Base-by-base conservation (phyloP, 2,888 invertebrate genomes). In the Pogonocherus hispidulus region DNA sequence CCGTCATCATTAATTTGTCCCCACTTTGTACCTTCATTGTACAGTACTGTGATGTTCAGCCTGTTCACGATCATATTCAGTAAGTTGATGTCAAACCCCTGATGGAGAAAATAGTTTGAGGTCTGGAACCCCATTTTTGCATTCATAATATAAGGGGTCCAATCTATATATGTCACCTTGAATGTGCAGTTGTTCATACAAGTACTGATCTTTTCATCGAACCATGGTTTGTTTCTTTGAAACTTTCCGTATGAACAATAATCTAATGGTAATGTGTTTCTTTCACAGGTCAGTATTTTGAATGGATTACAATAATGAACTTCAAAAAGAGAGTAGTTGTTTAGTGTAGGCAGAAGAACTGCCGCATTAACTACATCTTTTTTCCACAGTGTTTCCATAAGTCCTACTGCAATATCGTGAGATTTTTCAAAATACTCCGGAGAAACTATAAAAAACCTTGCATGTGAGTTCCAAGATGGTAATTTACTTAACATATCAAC, bases 1-100 rank as follows among this genome's bases (percentile, higher is more conserved):
- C 49, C 49, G 9, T 49, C 20, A 2, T 20, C 49, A 20, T 8
- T 6, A 3, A 49, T 4, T 49, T 49, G 9, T 11, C 49, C 49
- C 49, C 49, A 49, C 3, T 19, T 6, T 1, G n/a, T 41, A 2
- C 22, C 49, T 9, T 18, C 20, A 3, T 60, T 56, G 41, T 68
- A 73, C 3, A 32, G 4, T 6, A 75, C 47, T 11, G 65, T 46
- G 14, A 75, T 37, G 35, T 75, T 73, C 67, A 75, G 57, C 11
- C 41, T 63, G 9, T 55, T 59, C 27, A 71, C 73, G 3, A 73
- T 69, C 23, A 70, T 72, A 3, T 64, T 69, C 11, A 75, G 3
- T 32, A 52, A 32, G 11, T 52, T 52, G 11, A 52, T 11, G 9
- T 52, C 52, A 8, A 52, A 11, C 6, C 52, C 52, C 32, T 52